phyloP scores from a whole-genome alignment of 2,797 vertebrate genomes.

The Streptopelia turtur region DNA sequence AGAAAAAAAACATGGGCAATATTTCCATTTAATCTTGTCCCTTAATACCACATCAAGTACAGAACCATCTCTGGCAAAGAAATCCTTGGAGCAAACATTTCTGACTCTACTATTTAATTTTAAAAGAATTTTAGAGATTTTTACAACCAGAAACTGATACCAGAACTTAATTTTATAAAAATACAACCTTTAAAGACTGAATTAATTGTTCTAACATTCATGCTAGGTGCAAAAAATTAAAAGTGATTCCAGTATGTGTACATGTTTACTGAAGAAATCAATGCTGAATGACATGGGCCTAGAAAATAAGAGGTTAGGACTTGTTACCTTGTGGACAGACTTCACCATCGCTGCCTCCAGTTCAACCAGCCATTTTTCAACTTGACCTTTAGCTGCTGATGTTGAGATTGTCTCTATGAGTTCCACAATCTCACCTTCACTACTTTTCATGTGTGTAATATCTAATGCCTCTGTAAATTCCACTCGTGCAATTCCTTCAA shows the following conservation, averaged over 20 bases:
- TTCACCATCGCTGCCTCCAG: conserved; percentile 85
- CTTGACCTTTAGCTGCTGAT: conserved; percentile 87
- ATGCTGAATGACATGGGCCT: not conserved
- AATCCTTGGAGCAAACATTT: not conserved
- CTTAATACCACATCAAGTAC: not conserved
- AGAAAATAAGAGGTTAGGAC: not conserved
- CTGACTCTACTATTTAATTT: not conserved
- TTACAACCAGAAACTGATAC: not conserved
- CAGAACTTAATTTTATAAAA: not conserved
- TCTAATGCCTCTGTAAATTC: conserved; percentile 88
- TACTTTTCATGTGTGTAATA: conserved; percentile 92
- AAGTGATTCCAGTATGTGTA: not conserved
- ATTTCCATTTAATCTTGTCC: not conserved
- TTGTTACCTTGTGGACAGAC: conserved; percentile 87
- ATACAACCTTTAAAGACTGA: not conserved
- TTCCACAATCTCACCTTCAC: conserved; percentile 87
- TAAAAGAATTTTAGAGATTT: not conserved
- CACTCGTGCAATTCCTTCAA: conserved; percentile 86
- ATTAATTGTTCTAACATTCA: not conserved
- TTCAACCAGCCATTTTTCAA: conserved; percentile 91
- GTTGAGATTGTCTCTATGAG: conserved; percentile 87
- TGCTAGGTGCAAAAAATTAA: not conserved
- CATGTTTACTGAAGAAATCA: not conserved
- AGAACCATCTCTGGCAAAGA: not conserved
- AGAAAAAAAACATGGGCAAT: not conserved